These are phyloP conservation scores for Girardinus metallicus DNA, from an alignment of 2,797 vertebrate species.

Conservation along the genomic window DNA sequence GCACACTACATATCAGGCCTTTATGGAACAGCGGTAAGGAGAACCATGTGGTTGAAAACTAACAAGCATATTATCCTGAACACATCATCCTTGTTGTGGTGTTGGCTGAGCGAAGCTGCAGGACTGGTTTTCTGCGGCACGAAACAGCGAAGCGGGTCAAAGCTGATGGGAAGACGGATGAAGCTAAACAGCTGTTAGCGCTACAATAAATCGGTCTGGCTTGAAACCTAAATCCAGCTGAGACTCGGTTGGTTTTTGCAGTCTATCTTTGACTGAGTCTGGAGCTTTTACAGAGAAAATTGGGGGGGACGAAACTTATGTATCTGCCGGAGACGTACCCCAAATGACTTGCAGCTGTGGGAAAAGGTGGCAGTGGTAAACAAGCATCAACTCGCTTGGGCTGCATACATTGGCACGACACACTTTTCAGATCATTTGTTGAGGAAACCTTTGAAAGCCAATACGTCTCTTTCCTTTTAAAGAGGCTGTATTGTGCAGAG, in stretches of 20 bases:
- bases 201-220: neutral
- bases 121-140: neutral
- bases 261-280: neutral
- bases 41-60: neutral
- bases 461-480: neutral
- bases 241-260: neutral
- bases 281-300: neutral
- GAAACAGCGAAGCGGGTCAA: neutral
- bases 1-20: neutral
- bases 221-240: neutral
- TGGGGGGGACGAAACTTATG: neutral
- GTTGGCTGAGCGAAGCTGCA: neutral
- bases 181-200: neutral
- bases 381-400: neutral
- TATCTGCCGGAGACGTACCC: neutral
- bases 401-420: neutral
- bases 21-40: neutral
- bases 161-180: neutral
- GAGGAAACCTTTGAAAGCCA: neutral
- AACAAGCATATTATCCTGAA: neutral
- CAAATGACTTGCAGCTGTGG: conserved; percentile 2
- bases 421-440: neutral
- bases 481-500: too few species aligned
- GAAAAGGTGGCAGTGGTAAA: neutral
- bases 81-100: neutral